Conservation (phyloP, 1,140 invertebrate species). For the Heliconius eleuchia region DNA sequence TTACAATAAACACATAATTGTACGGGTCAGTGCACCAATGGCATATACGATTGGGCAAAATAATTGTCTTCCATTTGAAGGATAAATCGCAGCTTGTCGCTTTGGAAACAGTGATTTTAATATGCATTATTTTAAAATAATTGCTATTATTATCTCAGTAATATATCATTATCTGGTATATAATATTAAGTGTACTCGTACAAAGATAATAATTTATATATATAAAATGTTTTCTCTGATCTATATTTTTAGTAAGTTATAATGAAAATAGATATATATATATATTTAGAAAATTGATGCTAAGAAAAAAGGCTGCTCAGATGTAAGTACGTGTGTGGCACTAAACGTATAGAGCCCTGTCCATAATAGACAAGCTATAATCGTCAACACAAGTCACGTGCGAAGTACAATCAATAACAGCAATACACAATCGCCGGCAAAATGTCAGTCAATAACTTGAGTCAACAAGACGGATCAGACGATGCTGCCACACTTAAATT, state of each 20-base stretch:
- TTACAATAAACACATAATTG: conserved; percentile 81
- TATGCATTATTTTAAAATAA: conserved; percentile 28
- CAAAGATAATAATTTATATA: background rate
- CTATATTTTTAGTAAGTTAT: background rate
- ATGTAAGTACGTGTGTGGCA: background rate
- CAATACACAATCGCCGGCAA: conserved; percentile 77
- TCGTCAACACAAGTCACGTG: conserved; percentile 75
- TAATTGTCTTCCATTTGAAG: conserved; percentile 66
- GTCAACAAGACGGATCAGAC: conserved; percentile 65
- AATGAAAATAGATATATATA: background rate
- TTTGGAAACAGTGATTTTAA: conserved; percentile 44
- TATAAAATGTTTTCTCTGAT: background rate
- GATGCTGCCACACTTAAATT: conserved; percentile 53
- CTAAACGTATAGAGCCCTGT: conserved; percentile 37
- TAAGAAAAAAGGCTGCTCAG: background rate
- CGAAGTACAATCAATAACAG: conserved; percentile 77
- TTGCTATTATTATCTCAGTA: conserved; percentile 2
- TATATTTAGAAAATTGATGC: background rate
- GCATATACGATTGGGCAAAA: conserved; percentile 75
- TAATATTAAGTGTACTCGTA: background rate
- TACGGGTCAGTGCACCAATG: conserved; percentile 76
- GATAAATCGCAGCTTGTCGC: conserved; percentile 68
- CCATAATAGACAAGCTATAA: conserved; percentile 57
- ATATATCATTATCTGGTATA: background rate
- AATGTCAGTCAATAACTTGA: conserved; percentile 75